Percentiles rank a stretch among this genome's conserved stretches.
Conservation (phyloP, 2,888 invertebrate species). For the Ashinkailepas kermadecensis region DNA sequence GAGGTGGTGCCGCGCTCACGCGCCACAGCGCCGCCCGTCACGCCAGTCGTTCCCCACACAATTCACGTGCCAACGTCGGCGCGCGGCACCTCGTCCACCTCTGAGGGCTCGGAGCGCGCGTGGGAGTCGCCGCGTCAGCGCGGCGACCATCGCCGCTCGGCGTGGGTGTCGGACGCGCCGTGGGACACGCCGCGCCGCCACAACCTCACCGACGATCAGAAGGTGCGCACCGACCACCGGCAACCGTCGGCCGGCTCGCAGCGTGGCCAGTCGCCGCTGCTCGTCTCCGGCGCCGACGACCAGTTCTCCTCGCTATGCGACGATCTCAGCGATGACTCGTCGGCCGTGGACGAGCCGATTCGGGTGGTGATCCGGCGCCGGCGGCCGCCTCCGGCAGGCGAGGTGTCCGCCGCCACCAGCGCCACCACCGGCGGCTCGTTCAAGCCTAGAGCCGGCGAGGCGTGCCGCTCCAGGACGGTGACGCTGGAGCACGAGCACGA, state of each 20-base stretch:
- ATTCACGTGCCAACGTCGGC: neutral
- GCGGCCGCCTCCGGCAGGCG: neutral
- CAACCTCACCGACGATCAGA: slow-evolving; percentile 15
- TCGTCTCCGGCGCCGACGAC: neutral
- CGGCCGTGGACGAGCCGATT: slow-evolving; percentile 7
- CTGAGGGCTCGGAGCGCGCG: neutral
- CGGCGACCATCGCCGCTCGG: neutral
- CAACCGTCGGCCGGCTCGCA: neutral
- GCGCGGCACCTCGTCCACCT: neutral
- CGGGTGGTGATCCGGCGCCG: neutral
- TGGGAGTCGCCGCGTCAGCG: slow-evolving; percentile 8
- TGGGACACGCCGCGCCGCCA: slow-evolving; percentile 19
- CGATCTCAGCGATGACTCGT: slow-evolving; percentile 3
- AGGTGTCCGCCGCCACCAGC: too few species aligned
- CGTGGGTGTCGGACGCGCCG: neutral
- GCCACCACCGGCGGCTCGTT: too few species aligned
- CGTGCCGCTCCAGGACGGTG: neutral
- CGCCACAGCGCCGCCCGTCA: neutral
- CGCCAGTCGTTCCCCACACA: neutral
- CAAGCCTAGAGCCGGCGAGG: neutral
- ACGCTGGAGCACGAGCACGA: neutral
- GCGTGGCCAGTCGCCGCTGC: neutral
- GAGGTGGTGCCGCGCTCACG: neutral
- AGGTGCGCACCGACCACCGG: slow-evolving; percentile 5
- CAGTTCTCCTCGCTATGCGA: slow-evolving; percentile 9